Conservation (phyloP, 2,797 vertebrate species). For the Remorina albescens region DNA sequence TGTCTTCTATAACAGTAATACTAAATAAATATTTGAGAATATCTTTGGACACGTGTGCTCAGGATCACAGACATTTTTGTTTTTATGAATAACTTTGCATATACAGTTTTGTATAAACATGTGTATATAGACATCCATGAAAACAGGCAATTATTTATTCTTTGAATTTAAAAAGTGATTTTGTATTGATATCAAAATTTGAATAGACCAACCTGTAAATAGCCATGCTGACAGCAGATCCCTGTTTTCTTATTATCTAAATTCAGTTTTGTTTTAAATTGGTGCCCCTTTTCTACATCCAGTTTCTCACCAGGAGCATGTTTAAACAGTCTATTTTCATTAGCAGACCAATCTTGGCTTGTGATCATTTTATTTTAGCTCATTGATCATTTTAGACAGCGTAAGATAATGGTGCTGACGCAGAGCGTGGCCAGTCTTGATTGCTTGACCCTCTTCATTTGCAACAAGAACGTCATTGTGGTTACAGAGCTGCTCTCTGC, state of each 20-base stretch:
- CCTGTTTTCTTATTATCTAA: conserved; percentile 16
- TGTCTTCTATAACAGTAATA: conserved; percentile 61
- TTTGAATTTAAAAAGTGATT: conserved; percentile 18
- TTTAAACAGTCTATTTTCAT: conserved; percentile 93
- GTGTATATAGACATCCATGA: not conserved
- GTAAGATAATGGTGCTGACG: conserved; percentile 91
- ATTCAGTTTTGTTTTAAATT: conserved; percentile 71
- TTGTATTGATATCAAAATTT: not conserved
- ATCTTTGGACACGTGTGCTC: conserved; percentile 18
- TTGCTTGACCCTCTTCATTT: conserved; percentile 96
- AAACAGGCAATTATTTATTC: conserved; percentile 1
- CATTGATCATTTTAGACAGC: conserved; percentile 94
- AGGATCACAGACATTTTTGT: not conserved
- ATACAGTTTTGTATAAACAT: too few species aligned
- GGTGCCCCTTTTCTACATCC: conserved; percentile 62
- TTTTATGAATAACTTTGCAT: too few species aligned
- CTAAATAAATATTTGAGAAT: conserved; percentile 66
- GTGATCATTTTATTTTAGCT: conserved; percentile 94
- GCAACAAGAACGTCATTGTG: conserved; percentile 87
- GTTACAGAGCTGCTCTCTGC: conserved; percentile 75
- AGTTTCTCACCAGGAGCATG: conserved; percentile 81
- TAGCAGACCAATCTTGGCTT: conserved; percentile 92
- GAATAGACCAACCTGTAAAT: conserved; percentile 17
- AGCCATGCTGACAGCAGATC: not conserved
- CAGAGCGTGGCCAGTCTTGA: conserved; percentile 87